Base-by-base conservation (phyloP, 1,140 invertebrate genomes). In the Oncopeltus fasciatus region DNA sequence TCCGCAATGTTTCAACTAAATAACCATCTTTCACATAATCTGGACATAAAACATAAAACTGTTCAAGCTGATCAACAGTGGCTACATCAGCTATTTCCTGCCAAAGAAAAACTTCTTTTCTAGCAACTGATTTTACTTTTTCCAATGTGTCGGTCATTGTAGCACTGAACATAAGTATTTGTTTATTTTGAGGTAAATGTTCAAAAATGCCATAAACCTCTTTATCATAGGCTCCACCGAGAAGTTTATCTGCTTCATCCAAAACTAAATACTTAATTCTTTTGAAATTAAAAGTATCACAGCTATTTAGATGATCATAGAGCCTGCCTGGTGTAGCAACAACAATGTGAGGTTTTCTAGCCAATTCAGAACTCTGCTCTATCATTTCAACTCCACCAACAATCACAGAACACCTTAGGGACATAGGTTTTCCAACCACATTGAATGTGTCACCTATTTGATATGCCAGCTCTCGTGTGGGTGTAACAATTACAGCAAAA, bases 381-480 rank as follows among this genome's bases (percentile, higher is more conserved):
- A 96, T 81, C 81, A 96, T 90, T 76, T 96, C 92, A 74, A 92
- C 89, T 51, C 95, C 92, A 26, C 96, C 90, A 56, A 95, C 92
- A 56, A 98, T 84, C 16, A 91, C 82, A 70, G 83, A 84, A 69
- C 82, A 85, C 65, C 83, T 77, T n/a, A 95, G 76, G 69, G 88
- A 85, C 68, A 95, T 85, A 12, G 86, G 81, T 72, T 94, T 91
- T 0, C 85, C 90, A 14, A 94, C 77, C 2, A 93, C 85, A 62
- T 84, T 77, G 74, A 98, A 97, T 72, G 98, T 94, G 69, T 97
- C 93, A 33, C 82, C 85, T 69, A 96, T 96, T 72, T 92, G 88
- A 75, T 83, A 89, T 51, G 94, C 94, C 64, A 98, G 74, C 76
- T 98, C 95, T 74, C 95, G 86, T 20, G 95, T 98, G 26, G 96